A percentile compares a stretch with the other conserved stretches of the same genome.
These are phyloP conservation scores for Phymastichus coffea DNA, from an alignment of 1,140 invertebrate species.

Conservation along the genomic window DNA sequence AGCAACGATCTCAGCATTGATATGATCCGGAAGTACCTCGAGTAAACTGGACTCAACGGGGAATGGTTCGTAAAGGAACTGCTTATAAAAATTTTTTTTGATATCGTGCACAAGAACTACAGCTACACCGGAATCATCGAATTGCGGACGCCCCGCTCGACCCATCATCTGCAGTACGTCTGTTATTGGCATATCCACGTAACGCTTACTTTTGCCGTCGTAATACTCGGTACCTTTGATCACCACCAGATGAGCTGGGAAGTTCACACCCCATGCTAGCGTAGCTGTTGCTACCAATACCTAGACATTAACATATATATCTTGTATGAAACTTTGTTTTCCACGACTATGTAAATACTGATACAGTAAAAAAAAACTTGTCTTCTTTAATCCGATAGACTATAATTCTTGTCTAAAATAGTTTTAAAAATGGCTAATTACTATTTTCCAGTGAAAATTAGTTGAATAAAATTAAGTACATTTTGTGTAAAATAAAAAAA, in stretches of 20 bases:
- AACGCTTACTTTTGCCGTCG: conserved; percentile 94
- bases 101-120: conserved; percentile 97
- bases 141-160: conserved; percentile 93
- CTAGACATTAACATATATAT: too few relatives aligned
- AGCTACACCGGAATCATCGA: conserved; percentile 92
- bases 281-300: conserved; percentile 97
- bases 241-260: conserved; percentile 90
- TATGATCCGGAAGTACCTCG: conserved; percentile 89
- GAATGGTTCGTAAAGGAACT: conserved; percentile 98
- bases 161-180: conserved; percentile 99
- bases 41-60: conserved; percentile 96
- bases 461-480: too few relatives aligned
- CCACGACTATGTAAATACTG: too few relatives aligned
- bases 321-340: too few relatives aligned
- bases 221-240: conserved; percentile 94
- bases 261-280: conserved; percentile 98
- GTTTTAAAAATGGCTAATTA: too few relatives aligned
- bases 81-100: conserved; percentile 99
- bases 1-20: conserved; percentile 97
- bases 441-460: too few relatives aligned
- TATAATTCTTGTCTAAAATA: too few relatives aligned
- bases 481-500: too few relatives aligned
- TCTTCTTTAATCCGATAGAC: too few relatives aligned
- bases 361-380: too few relatives aligned
- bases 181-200: conserved; percentile 99